Percentiles rank a stretch among this genome's conserved stretches.
These are phyloP conservation scores for Lepidochrysops patricia DNA, from an alignment of 2,888 invertebrate genomes.

Conservation along the genomic window DNA sequence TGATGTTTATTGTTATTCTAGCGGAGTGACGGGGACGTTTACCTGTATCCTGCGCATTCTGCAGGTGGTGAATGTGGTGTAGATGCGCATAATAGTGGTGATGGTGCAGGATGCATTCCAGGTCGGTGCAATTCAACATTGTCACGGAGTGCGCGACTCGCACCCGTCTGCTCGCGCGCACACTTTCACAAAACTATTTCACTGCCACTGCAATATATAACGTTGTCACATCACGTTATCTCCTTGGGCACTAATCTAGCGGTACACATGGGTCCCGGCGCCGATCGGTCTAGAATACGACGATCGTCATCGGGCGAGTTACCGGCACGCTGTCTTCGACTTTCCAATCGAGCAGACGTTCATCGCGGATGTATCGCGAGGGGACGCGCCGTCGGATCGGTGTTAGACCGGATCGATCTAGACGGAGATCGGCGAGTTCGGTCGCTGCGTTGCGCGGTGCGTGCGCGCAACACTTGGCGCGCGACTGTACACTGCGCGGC, in stretches of 20 bases:
- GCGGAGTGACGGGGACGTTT: slow-evolving; percentile 24
- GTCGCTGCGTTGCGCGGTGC: slow-evolving; percentile 32
- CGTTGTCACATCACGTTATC: slow-evolving; percentile 72
- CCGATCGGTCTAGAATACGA: slow-evolving; percentile 52
- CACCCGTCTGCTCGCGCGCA: slow-evolving; percentile 51
- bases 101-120: slow-evolving; percentile 84
- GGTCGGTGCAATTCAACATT: slow-evolving; percentile 85
- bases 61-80: slow-evolving; percentile 80
- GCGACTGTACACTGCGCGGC: slow-evolving; percentile 61
- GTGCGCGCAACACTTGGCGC: slow-evolving; percentile 67
- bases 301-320: slow-evolving; percentile 26
- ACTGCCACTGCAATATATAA: slow-evolving; percentile 60
- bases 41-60: slow-evolving; percentile 79
- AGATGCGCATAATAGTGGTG: slow-evolving; percentile 83
- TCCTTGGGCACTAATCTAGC: slow-evolving; percentile 45
- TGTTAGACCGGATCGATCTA: slow-evolving; percentile 49
- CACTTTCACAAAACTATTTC: slow-evolving; percentile 74
- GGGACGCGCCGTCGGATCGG: slow-evolving; percentile 39
- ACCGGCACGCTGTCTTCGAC: slow-evolving; percentile 36
- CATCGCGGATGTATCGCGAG: slow-evolving; percentile 39
- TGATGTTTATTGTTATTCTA: slow-evolving; percentile 24
- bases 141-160: slow-evolving; percentile 52
- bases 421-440: slow-evolving; percentile 41
- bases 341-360: slow-evolving; percentile 39
- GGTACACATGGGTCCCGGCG: slow-evolving; percentile 39